Conservation (phyloP, 2,888 invertebrate genomes). For the Rutpela maculata region DNA sequence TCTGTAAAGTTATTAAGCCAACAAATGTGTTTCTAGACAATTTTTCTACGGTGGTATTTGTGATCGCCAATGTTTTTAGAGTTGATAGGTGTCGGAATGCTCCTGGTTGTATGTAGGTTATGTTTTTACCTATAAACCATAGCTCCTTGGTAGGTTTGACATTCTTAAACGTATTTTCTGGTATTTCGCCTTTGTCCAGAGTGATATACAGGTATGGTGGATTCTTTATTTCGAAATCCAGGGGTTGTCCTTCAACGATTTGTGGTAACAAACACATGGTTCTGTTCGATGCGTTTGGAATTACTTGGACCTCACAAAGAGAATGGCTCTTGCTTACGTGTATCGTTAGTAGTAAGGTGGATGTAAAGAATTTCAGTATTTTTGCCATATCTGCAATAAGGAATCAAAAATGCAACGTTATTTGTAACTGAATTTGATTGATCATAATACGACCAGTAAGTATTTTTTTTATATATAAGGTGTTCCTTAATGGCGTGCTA, state of each 20-base stretch:
- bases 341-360: not conserved
- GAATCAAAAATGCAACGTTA: not conserved
- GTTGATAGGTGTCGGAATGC: slow-evolving; percentile 39
- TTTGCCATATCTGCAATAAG: not conserved
- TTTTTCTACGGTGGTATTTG: slow-evolving; percentile 38
- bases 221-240: not conserved
- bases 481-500: no score
- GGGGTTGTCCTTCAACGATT: slow-evolving; percentile 8
- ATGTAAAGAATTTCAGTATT: not conserved
- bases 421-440: no score
- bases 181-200: slow-evolving; percentile 44
- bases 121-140: slow-evolving; percentile 44
- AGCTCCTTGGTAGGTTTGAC: slow-evolving; percentile 38
- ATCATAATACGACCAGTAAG: no score
- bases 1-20: slow-evolving; percentile 10
- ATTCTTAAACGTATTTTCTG: slow-evolving; percentile 40
- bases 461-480: no score
- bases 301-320: not conserved
- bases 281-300: not conserved
- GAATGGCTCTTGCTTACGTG: not conserved
- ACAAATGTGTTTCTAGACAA: slow-evolving; percentile 17
- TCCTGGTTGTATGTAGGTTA: slow-evolving; percentile 48
- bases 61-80: slow-evolving; percentile 41
- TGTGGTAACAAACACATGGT: slow-evolving; percentile 15
- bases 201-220: slow-evolving; percentile 39